Conservation (phyloP, 2,888 invertebrate genomes). For the Aporophyla lueneburgensis region DNA sequence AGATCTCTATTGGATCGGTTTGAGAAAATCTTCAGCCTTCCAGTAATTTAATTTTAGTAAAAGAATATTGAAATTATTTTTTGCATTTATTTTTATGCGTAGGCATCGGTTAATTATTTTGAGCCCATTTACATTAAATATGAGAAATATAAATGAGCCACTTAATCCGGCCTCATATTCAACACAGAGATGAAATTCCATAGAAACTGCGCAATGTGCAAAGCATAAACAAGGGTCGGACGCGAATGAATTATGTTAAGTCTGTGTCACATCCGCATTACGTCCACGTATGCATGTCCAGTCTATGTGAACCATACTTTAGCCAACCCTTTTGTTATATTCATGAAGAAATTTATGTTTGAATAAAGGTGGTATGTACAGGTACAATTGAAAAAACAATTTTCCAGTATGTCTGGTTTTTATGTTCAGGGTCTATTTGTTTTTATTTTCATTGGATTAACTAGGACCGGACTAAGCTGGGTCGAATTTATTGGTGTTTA, state of each 20-base stretch:
- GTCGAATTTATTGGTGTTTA: not conserved
- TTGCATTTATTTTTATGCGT: not conserved
- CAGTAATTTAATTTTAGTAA: too few relatives aligned
- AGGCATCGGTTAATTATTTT: not conserved
- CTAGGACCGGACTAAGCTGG: not conserved
- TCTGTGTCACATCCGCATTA: not conserved
- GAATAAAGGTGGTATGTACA: not conserved
- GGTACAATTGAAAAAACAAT: not conserved
- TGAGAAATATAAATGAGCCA: not conserved
- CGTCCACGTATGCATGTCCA: not conserved
- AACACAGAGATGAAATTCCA: not conserved
- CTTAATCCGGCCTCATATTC: not conserved
- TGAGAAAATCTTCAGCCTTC: too few relatives aligned
- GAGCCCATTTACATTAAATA: not conserved
- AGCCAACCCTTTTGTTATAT: conserved; percentile 19
- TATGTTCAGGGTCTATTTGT: not conserved
- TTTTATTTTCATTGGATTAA: conserved; percentile 17
- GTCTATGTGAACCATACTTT: conserved; percentile 13
- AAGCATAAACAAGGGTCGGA: not conserved
- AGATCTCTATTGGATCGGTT: too few relatives aligned
- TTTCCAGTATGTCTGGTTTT: conserved; percentile 5
- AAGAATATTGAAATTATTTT: too few relatives aligned
- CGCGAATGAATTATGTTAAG: not conserved
- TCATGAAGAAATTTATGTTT: conserved; percentile 11
- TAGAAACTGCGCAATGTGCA: not conserved